Evolutionary conservation across 2,113 vertebrate genomes (phyloP).

Genomic region (Macrotis lagotis): DNA sequence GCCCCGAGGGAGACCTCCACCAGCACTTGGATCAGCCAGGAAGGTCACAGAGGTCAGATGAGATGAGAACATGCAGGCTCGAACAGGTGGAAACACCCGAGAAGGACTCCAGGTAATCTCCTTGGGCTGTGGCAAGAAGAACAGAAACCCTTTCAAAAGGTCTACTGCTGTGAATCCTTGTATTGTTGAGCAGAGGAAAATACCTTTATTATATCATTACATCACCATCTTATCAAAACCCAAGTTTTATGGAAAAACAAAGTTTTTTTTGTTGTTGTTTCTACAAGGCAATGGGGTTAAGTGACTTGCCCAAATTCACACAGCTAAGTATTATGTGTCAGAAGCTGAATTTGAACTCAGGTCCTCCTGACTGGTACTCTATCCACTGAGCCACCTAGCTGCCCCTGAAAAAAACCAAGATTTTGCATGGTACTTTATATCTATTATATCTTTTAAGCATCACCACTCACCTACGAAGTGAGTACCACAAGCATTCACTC

Average conservation of each 20-base stretch:
- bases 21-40: conserved; percentile 96
- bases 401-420: not conserved
- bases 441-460: not conserved
- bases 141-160: conserved; percentile 35
- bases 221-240: too few species aligned
- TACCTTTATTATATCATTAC: not conserved
- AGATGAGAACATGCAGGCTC: conserved; percentile 99
- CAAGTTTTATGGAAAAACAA: too few species aligned
- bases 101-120: conserved; percentile 98
- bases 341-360: too few species aligned
- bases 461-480: not conserved
- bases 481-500: not conserved
- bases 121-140: conserved; percentile 87
- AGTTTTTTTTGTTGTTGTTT: too few species aligned
- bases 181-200: not conserved
- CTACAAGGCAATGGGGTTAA: too few species aligned
- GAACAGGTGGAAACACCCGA: conserved; percentile 94
- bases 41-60: conserved; percentile 96
- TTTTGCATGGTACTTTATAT: not conserved
- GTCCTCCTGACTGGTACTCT: too few species aligned
- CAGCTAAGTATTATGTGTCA: too few species aligned
- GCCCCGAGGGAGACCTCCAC: conserved; percentile 95
- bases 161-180: not conserved
- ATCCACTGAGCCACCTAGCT: too few species aligned
- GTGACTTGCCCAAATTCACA: too few species aligned